phyloP scores from a whole-genome alignment of 2,113 vertebrate species.

The Phyllostomus hastatus region DNA sequence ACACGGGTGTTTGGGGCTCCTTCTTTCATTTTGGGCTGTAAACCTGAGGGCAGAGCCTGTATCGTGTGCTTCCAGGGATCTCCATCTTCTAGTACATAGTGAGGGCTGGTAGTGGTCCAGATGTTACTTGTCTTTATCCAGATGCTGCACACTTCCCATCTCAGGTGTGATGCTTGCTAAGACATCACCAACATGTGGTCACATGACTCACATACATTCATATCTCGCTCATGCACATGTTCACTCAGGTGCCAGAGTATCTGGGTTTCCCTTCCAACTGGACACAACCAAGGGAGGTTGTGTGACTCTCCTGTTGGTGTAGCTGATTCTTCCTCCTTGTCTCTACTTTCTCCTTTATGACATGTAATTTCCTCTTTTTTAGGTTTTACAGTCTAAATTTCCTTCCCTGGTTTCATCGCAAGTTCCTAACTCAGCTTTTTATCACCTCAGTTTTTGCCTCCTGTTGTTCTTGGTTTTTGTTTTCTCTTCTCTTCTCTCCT shows the following conservation, averaged over 20 bases:
- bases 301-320: not conserved
- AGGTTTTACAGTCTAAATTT: not conserved
- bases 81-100: not conserved
- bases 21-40: not conserved
- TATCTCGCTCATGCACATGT: fast-evolving
- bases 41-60: not conserved
- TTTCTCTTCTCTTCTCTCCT: not conserved
- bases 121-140: not conserved
- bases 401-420: not conserved
- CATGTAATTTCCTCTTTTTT: not conserved
- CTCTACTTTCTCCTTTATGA: not conserved
- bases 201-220: fast-evolving
- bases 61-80: not conserved
- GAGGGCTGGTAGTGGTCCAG: not conserved
- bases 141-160: not conserved
- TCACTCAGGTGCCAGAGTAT: not conserved
- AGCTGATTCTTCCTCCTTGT: not conserved
- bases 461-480: not conserved
- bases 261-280: not conserved
- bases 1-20: not conserved
- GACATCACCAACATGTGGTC: not conserved
- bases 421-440: not conserved
- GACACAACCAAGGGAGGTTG: not conserved
- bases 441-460: not conserved
- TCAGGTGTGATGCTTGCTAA: not conserved